A percentile compares a stretch with the other conserved stretches of the same genome.
Conservation (phyloP, 2,888 invertebrate species). For the Chrysomela aeneicollis region DNA sequence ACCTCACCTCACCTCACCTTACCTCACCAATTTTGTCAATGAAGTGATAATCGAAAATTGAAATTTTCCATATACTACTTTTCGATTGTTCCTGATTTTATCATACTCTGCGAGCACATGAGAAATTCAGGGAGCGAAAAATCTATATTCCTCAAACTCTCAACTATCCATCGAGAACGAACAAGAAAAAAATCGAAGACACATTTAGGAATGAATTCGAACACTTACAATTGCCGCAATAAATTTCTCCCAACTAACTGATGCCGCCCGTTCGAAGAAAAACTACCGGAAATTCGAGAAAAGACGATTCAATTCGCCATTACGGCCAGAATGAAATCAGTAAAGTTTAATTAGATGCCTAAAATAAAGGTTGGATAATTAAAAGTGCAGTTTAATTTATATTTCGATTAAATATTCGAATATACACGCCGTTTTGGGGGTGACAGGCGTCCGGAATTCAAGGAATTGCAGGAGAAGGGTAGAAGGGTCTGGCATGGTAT, state of each 20-base stretch:
- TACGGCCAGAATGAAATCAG: slow-evolving; percentile 17
- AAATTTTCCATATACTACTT: too few species aligned
- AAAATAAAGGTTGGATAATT: slow-evolving; percentile 33
- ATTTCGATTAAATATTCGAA: slow-evolving; percentile 39
- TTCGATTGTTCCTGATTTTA: too few species aligned
- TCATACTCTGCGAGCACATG: too few species aligned
- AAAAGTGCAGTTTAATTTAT: slow-evolving; percentile 38
- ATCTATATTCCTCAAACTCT: too few species aligned
- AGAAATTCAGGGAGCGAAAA: too few species aligned
- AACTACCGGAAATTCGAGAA: slow-evolving; percentile 5
- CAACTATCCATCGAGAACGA: not conserved
- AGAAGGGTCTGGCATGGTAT: slow-evolving; percentile 31
- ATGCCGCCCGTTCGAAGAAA: not conserved
- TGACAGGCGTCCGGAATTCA: slow-evolving; percentile 37
- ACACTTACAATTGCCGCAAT: slow-evolving; percentile 11
- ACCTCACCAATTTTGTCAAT: too few species aligned
- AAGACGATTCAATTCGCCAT: slow-evolving; percentile 25
- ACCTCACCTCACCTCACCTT: too few species aligned
- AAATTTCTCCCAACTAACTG: slow-evolving; percentile 10
- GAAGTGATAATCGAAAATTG: too few species aligned
- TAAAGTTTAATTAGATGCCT: slow-evolving; percentile 27
- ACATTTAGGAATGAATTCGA: not conserved
- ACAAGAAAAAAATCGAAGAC: not conserved
- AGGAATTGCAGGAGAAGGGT: slow-evolving; percentile 29
- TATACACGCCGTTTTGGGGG: slow-evolving; percentile 28